Base-by-base conservation (phyloP, 2,888 invertebrate species). In the Hedychridium roseum region DNA sequence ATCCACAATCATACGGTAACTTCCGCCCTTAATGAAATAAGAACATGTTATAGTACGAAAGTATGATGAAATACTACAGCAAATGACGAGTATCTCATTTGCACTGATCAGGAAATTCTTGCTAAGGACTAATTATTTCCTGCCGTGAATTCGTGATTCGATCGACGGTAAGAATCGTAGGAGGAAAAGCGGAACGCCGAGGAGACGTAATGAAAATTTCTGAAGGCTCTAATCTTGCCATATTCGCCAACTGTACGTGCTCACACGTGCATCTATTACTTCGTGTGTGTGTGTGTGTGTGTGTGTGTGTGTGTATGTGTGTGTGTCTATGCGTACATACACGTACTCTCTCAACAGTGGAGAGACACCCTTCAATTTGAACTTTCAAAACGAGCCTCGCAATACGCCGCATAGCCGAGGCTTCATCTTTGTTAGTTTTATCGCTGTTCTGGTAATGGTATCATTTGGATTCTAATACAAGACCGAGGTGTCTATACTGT, bases 391-490 rank as follows among this genome's bases (percentile, higher is more conserved):
- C 62, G 60, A 64, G 59, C 43, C 57, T 43, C 36, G 48, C 44
- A 46, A 53, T 30, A 44, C 57, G 48, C 52, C 51, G 56, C 57
- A 55, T 54, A 45, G 43, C 41, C 36, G 50, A 47, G 50, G 39
- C 59, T 57, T 64, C 53, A 58, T 66, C 68, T 66, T 68, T 67
- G 60, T 68, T 71, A 71, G 66, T 71, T 71, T 71, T 71, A 71
- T 69, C 66, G 66, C 59, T 71, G 63, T 71, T 70, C 54, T 52
- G 57, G 56, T 70, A 71, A 71, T 70, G 57, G 61, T 54, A 62
- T 70, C 68, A 65, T 70, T 69, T 69, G 60, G 63, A 71, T 71
- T 70, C 68, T 66, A 64, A 71, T 64, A 67, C 66, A 52, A 57
- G 35, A 59, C 45, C 55, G 44, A 54, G 51, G 54, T 60, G 60